phyloP scores from a whole-genome alignment of 1,140 invertebrate species.

The Cotesia chilonis region DNA sequence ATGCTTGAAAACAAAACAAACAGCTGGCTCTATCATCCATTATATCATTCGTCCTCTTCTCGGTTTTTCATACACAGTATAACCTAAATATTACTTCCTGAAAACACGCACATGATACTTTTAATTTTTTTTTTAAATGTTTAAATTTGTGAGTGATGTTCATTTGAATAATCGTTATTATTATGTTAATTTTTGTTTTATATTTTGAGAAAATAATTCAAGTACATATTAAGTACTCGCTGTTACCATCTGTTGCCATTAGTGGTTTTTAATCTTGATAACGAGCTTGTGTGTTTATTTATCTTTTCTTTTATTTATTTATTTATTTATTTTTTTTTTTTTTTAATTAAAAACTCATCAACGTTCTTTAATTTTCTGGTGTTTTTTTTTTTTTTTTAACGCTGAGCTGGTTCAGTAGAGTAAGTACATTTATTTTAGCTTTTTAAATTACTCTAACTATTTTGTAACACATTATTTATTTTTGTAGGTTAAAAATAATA shows the following conservation, averaged over 20 bases:
- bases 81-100: no score
- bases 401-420: not conserved
- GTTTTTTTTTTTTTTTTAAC: no score
- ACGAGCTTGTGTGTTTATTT: not conserved
- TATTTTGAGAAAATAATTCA: not conserved
- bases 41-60: not conserved
- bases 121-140: no score
- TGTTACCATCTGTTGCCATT: constrained; percentile 8
- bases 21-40: constrained; percentile 53
- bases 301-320: not conserved
- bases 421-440: not conserved
- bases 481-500: not conserved
- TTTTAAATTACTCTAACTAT: not conserved
- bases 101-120: no score
- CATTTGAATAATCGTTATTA: no score
- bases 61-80: no score
- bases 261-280: not conserved
- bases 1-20: constrained; percentile 65
- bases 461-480: not conserved
- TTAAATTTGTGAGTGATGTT: no score
- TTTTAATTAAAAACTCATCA: no score
- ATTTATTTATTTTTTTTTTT: not conserved
- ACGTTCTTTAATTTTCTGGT: no score
- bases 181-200: no score
- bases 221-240: not conserved